These are phyloP conservation scores for Carabus problematicus DNA, from an alignment of 2,888 invertebrate genomes.

Conservation along the genomic window DNA sequence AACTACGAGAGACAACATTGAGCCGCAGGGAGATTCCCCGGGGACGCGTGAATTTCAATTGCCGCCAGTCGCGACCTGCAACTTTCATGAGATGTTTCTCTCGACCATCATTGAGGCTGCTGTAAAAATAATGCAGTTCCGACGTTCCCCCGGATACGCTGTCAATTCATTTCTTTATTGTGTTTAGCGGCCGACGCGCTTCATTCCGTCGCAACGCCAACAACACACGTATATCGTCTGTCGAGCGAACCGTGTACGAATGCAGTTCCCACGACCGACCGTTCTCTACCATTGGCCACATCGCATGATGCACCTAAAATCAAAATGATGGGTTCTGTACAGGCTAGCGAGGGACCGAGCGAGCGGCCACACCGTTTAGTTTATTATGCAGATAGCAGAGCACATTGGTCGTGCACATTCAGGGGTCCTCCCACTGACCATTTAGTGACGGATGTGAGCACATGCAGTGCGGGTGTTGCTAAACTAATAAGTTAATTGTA, in stretches of 20 bases:
- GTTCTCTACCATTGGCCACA: slow-evolving; percentile 1
- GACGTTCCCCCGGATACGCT: slow-evolving; percentile 25
- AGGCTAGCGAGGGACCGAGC: slow-evolving; percentile 21
- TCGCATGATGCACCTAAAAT: slow-evolving; percentile 46
- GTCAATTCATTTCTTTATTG: slow-evolving; percentile 42
- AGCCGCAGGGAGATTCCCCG: slow-evolving; percentile 44
- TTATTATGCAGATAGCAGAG: slow-evolving; percentile 30
- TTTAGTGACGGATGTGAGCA: too few relatives aligned
- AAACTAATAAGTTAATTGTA: too few relatives aligned
- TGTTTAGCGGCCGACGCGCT: too few relatives aligned
- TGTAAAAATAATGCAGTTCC: slow-evolving; percentile 43
- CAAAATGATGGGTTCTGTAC: slow-evolving; percentile 46
- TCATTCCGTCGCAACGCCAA: not conserved
- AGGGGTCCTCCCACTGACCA: too few relatives aligned
- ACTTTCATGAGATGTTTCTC: slow-evolving; percentile 43
- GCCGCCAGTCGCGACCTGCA: slow-evolving; percentile 44
- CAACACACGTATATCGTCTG: slow-evolving; percentile 40
- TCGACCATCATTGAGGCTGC: slow-evolving; percentile 41
- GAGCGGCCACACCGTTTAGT: slow-evolving; percentile 11
- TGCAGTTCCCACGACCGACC: slow-evolving; percentile 22
- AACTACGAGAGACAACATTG: slow-evolving; percentile 33
- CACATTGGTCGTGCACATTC: slow-evolving; percentile 24
- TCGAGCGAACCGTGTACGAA: slow-evolving; percentile 44
- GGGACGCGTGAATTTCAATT: slow-evolving; percentile 43
- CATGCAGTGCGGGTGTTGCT: too few relatives aligned